phyloP scores from a whole-genome alignment of 35 echinoderm and acorn worm species.

The Patiria miniata region DNA sequence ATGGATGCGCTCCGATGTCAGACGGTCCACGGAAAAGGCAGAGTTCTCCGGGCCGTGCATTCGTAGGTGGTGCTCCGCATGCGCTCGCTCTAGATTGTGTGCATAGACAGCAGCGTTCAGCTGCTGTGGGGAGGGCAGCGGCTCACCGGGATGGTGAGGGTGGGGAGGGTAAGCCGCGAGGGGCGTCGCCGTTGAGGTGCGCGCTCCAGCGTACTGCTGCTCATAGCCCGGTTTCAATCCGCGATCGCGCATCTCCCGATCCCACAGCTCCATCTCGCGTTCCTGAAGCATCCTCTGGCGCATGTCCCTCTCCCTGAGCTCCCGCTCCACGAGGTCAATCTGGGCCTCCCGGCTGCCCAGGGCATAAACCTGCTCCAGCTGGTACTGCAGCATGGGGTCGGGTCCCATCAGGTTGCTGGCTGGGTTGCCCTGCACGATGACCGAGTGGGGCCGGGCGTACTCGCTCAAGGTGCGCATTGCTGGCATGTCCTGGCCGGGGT shows the following conservation, averaged over 20 bases:
- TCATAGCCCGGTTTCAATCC: slow-evolving; percentile 62
- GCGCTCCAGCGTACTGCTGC: slow-evolving; percentile 30
- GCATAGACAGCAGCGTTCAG: not conserved
- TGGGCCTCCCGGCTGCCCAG: slow-evolving; percentile 82
- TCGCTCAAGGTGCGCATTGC: slow-evolving; percentile 91
- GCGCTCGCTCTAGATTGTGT: not conserved
- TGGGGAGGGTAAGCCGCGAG: slow-evolving; percentile 10
- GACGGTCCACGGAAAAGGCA: slow-evolving; percentile 64
- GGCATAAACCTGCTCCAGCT: slow-evolving; percentile 72
- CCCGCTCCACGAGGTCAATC: slow-evolving; percentile 90
- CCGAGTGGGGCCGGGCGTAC: slow-evolving; percentile 85
- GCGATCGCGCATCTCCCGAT: slow-evolving; percentile 69
- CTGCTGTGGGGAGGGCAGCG: not conserved
- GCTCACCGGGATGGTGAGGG: slow-evolving; percentile 6
- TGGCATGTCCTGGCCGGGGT: slow-evolving; percentile 86
- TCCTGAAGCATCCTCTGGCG: slow-evolving; percentile 56
- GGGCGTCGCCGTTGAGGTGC: not conserved
- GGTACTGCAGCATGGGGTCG: slow-evolving; percentile 90
- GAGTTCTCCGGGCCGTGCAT: slow-evolving; percentile 14
- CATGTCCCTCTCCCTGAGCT: slow-evolving; percentile 84
- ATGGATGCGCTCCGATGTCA: slow-evolving; percentile 82
- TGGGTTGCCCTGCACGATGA: slow-evolving; percentile 46
- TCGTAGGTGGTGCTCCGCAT: slow-evolving; percentile 6
- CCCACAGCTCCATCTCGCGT: slow-evolving; percentile 66
- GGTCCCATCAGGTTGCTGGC: slow-evolving; percentile 78